phyloP scores from a whole-genome alignment of 1,140 invertebrate genomes.

The Meloidogyne chitwoodi region DNA sequence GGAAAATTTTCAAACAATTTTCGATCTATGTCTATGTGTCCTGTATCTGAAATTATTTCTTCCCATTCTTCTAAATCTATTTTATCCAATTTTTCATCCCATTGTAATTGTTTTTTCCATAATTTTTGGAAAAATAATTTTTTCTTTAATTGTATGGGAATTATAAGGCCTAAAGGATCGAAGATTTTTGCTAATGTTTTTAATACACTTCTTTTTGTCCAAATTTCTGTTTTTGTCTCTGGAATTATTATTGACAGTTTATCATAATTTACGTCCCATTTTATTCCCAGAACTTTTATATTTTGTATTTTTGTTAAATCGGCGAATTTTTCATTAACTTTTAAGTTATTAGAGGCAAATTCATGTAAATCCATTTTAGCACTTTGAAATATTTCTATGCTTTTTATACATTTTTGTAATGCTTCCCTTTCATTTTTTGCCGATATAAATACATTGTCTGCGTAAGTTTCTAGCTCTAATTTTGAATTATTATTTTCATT shows the following conservation, averaged over 20 bases:
- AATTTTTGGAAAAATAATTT: slow-evolving; percentile 17
- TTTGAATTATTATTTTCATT: no score
- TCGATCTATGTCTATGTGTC: no score
- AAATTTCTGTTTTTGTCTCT: not conserved
- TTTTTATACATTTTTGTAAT: no score
- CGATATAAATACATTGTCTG: no score
- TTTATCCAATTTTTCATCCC: not conserved
- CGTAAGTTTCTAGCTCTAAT: no score
- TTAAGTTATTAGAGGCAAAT: no score
- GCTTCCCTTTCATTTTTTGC: no score
- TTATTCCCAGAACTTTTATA: slow-evolving; percentile 3
- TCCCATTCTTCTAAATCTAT: not conserved
- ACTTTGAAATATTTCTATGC: no score
- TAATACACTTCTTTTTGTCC: not conserved
- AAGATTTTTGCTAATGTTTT: not conserved
- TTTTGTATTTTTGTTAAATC: not conserved
- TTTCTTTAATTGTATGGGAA: not conserved
- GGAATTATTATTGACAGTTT: not conserved
- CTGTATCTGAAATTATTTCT: not conserved
- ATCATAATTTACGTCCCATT: slow-evolving; percentile 9
- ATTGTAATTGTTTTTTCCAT: slow-evolving; percentile 8
- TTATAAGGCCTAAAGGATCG: slow-evolving; percentile 10
- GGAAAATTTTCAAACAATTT: not conserved
- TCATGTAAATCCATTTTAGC: no score
- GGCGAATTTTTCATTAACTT: no score